These are phyloP conservation scores for Yasuhikotakia modesta DNA, from an alignment of 2,797 vertebrate genomes.

Conservation along the genomic window DNA sequence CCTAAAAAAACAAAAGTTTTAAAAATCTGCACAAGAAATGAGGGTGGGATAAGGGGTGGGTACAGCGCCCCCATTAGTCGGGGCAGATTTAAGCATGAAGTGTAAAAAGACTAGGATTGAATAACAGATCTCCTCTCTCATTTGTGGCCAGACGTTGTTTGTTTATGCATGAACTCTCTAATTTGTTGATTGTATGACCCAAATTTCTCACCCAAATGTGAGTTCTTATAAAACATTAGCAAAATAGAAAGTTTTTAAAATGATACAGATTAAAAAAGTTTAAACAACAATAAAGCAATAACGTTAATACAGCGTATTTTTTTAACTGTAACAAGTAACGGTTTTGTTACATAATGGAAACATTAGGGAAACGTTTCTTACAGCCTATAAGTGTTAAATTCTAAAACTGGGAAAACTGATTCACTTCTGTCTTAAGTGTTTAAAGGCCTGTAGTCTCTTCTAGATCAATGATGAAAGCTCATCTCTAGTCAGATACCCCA, in stretches of 20 bases:
- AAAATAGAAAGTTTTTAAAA: background rate
- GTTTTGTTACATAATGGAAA: too few relatives aligned
- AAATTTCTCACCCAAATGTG: conserved; percentile 5
- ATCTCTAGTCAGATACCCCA: conserved; percentile 75
- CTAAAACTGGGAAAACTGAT: conserved; percentile 22
- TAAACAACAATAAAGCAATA: too few relatives aligned
- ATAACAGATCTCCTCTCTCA: too few relatives aligned
- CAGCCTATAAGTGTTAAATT: too few relatives aligned
- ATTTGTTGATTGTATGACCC: conserved; percentile 6
- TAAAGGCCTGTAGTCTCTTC: conserved; percentile 66
- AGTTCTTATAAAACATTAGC: background rate
- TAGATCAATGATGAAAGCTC: conserved; percentile 78
- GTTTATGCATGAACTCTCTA: conserved; percentile 6
- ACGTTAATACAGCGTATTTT: too few relatives aligned
- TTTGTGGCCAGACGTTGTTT: conserved; percentile 18
- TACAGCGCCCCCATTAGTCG: conserved; percentile 24
- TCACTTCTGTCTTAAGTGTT: conserved; percentile 62
- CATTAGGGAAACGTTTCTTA: too few relatives aligned
- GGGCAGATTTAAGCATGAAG: background rate
- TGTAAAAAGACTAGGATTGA: background rate
- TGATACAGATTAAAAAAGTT: too few relatives aligned
- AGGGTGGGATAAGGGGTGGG: conserved; percentile 19
- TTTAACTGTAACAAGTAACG: too few relatives aligned
- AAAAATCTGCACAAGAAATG: conserved; percentile 33
- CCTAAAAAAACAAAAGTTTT: conserved; percentile 78